phyloP scores from a whole-genome alignment of 2,797 vertebrate genomes.

The Xenopus petersii region DNA sequence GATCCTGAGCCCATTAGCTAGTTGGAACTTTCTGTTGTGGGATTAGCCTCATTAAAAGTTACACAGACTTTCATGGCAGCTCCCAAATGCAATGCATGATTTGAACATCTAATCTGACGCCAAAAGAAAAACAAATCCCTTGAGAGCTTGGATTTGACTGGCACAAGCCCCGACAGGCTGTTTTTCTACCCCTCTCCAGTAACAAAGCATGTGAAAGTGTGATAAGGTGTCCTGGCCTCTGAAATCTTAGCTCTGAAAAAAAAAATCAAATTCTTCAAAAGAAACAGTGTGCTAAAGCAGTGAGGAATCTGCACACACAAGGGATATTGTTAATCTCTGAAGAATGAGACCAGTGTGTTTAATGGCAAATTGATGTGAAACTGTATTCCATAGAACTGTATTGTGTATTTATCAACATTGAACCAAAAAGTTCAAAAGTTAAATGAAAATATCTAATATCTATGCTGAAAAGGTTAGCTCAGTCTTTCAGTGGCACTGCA shows the following conservation, averaged over 20 bases:
- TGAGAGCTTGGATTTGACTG: conserved; percentile 63
- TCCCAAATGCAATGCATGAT: conserved; percentile 57
- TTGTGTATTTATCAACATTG: conserved; percentile 27
- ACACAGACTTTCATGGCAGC: conserved; percentile 56
- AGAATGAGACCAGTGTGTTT: conserved; percentile 63
- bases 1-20: conserved; percentile 64
- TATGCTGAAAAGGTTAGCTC: too few species aligned
- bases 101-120: conserved; percentile 69
- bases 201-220: conserved; percentile 58
- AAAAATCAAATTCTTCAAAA: conserved; percentile 68
- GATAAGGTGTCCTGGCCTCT: conserved; percentile 66
- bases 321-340: conserved; percentile 58
- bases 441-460: too few species aligned
- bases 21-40: conserved; percentile 66
- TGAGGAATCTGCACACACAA: conserved; percentile 59
- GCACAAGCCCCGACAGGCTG: conserved; percentile 60
- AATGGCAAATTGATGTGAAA: conserved; percentile 49
- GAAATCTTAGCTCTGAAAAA: conserved; percentile 58
- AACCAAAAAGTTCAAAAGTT: too few species aligned
- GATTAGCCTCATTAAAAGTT: conserved; percentile 71
- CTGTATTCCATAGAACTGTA: conserved; percentile 40
- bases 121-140: conserved; percentile 72
- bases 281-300: conserved; percentile 62
- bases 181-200: conserved; percentile 48
- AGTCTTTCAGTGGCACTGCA: too few species aligned